Base-by-base conservation (phyloP, 2,113 vertebrate species). In the Falcunculus frontatus region DNA sequence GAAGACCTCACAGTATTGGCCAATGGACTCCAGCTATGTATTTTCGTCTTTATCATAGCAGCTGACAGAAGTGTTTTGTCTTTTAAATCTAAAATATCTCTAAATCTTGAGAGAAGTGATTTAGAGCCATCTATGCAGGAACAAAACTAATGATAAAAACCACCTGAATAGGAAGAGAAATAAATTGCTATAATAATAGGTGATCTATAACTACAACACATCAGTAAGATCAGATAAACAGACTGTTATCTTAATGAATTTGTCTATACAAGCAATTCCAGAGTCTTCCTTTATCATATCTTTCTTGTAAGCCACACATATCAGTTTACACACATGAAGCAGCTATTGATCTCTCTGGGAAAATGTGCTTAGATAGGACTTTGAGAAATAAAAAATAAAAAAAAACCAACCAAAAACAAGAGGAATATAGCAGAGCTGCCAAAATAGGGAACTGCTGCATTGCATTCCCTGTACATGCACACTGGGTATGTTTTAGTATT, bases 211-310 rank as follows among this genome's bases (percentile, higher is more conserved):
- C 85, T 82, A 64, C 56, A 90, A 39, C 30, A 89, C 60, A 93
- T 63, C 86, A 63, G 69, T 96, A 85, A 93, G 85, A 62, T 74
- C 41, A 94, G 69, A 94, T 84, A 93, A 93, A 80, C 60, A 89
- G 73, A 64, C 56, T 64, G 62, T 87, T 95, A 87, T 73, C 83
- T 87, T 93, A 91, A 96, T 87, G 73, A 83, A 93, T 89, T 85
- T 92, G 63, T 88, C 89, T 50, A 27, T 85, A 93, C 78, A 84
- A 77, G 87, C 67, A 91, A 37, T 82, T 69, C 46, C 39, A 70
- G 80, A 69, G 50, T 55, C 69, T 89, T 84, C 78, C 78, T 82
- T 53, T 74, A 11, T 59, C 69, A 73, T 90, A 89, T 90, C 83
- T 91, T 81, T 79, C 35, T 67, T 85, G 62, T 78, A 87, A 78